phyloP scores from a whole-genome alignment of 2,113 vertebrate genomes.

The Dasyurus viverrinus region DNA sequence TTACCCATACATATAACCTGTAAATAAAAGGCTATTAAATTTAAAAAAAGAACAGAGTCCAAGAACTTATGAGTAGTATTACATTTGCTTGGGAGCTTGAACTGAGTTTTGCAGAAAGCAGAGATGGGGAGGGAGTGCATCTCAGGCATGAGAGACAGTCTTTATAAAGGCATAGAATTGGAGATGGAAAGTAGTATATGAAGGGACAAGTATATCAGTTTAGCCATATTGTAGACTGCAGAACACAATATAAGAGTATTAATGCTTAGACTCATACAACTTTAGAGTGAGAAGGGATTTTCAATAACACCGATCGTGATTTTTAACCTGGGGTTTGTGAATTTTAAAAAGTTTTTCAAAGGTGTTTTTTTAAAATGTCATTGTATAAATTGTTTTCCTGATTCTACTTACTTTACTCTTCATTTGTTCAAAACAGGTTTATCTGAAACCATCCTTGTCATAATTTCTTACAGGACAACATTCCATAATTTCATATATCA shows the following conservation, averaged over 20 bases:
- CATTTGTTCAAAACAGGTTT: not conserved
- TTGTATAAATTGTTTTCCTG: not conserved
- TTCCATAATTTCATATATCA: not conserved
- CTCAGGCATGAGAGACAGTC: not conserved
- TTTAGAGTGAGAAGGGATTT: not conserved
- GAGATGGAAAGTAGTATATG: not conserved
- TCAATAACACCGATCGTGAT: not conserved
- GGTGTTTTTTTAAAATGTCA: not conserved
- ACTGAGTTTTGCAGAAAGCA: not conserved
- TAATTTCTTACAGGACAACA: not conserved
- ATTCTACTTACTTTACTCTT: not conserved
- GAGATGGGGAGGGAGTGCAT: not conserved
- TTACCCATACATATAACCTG: too few relatives aligned
- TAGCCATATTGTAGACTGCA: not conserved
- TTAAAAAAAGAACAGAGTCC: not conserved
- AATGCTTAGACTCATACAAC: not conserved
- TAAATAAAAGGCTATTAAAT: too few relatives aligned
- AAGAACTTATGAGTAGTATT: not conserved
- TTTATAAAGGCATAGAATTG: not conserved
- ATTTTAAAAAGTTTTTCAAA: not conserved
- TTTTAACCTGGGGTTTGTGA: not conserved
- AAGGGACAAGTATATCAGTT: not conserved
- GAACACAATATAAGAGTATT: not conserved
- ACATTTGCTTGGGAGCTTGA: not conserved
- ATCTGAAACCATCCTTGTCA: not conserved